Percentiles rank a stretch among this genome's conserved stretches.
These are phyloP conservation scores for Hydriomena furcata DNA, from an alignment of 2,888 invertebrate species.

Conservation along the genomic window DNA sequence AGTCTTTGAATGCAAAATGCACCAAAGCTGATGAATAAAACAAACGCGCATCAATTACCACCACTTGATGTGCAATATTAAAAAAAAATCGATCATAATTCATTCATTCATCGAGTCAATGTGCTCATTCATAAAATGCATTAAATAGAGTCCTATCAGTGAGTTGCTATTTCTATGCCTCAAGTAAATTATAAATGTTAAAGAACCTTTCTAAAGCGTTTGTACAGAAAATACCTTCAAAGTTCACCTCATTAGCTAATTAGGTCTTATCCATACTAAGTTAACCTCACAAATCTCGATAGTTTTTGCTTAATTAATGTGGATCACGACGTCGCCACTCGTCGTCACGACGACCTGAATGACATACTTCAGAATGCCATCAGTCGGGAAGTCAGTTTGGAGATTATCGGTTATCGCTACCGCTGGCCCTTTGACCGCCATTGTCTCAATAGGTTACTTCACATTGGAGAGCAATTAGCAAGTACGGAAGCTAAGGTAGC, in stretches of 20 bases:
- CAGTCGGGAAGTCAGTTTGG: constrained; percentile 50
- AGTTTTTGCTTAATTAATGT: constrained; percentile 83
- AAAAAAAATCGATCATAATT: too few relatives aligned
- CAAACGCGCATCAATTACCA: too few relatives aligned
- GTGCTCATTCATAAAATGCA: too few relatives aligned
- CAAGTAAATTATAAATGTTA: too few relatives aligned
- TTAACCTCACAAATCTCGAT: constrained; percentile 72
- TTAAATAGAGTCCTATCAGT: too few relatives aligned
- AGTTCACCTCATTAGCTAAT: constrained; percentile 34
- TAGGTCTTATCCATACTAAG: constrained; percentile 61
- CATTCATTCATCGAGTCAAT: too few relatives aligned
- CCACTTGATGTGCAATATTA: too few relatives aligned
- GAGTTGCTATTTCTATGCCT: too few relatives aligned
- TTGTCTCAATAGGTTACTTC: constrained; percentile 51
- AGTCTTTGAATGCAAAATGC: constrained; percentile 1
- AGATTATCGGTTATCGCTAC: constrained; percentile 67
- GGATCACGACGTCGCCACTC: constrained; percentile 82
- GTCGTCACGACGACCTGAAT: constrained; percentile 78
- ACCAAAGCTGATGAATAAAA: not conserved
- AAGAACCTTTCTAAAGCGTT: not conserved
- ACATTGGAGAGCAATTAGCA: constrained; percentile 16
- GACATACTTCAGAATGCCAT: constrained; percentile 83
- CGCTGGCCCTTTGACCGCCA: constrained; percentile 46
- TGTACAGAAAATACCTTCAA: not conserved
- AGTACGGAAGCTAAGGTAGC: constrained; percentile 8